phyloP scores from a whole-genome alignment of 2,888 invertebrate species.

The Crossocerus cetratus region DNA sequence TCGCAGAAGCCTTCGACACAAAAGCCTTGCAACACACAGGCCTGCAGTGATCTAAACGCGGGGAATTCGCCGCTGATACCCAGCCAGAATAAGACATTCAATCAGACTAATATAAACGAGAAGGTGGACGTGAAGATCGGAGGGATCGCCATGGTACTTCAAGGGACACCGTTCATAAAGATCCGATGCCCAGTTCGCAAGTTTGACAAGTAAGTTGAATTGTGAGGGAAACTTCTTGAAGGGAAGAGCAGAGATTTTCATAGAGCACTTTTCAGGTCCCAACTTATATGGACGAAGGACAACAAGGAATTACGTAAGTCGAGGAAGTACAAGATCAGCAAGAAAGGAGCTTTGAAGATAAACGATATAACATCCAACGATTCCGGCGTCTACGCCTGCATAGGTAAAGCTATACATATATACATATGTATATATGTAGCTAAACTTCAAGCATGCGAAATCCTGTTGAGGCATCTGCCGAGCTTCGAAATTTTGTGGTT shows the following conservation, averaged over 20 bases:
- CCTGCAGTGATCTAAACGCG: conserved; percentile 83
- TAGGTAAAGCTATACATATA: conserved; percentile 77
- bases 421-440: conserved; percentile 86
- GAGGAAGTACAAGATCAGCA: conserved; percentile 91
- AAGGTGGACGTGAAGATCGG: conserved; percentile 91
- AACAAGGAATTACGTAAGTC: conserved; percentile 87
- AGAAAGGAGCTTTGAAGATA: conserved; percentile 93
- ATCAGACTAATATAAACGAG: conserved; percentile 90
- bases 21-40: conserved; percentile 91
- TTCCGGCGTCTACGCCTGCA: conserved; percentile 91
- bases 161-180: conserved; percentile 91
- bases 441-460: not conserved
- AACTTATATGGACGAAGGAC: conserved; percentile 94
- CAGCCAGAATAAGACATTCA: conserved; percentile 87
- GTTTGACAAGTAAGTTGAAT: conserved; percentile 77
- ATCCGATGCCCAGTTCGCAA: conserved; percentile 95
- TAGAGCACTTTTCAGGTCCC: conserved; percentile 79
- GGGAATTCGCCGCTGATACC: conserved; percentile 86
- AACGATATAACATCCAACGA: conserved; percentile 89
- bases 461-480: not conserved
- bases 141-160: conserved; percentile 92
- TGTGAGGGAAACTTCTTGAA: no score
- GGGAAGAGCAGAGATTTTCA: no score
- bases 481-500: conserved; percentile 21
- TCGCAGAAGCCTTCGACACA: conserved; percentile 86